Base-by-base conservation (phyloP, 2,113 vertebrate species). In the Hippopotamus amphibius region DNA sequence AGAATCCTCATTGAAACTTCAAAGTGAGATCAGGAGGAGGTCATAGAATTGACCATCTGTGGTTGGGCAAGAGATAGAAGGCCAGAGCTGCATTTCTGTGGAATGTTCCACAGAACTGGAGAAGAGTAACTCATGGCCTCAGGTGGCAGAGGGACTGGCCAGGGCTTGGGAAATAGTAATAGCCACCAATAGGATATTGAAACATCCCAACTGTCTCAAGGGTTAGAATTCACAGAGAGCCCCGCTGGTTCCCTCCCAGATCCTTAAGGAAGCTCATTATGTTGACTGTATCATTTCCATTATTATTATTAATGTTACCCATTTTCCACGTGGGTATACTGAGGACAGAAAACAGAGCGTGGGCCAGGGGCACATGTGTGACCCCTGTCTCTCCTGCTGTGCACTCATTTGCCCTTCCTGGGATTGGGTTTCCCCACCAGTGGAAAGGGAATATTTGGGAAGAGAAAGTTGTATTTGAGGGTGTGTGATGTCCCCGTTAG, bases 311-410 rank as follows among this genome's bases (percentile, higher is more conserved):
- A 3, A 30, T 11, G 21, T 63, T 57, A 55, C 22, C 11, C 14
- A 17, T 43, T 90, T 61, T 57, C 26, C 16, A 37, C 48, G 13
- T 59, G 46, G 12, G 6, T 37, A 12, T 13, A 9, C 5, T 3
- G n/a, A 82, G 53, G 17, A 17, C 10, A 50, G 33, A 16, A 50
- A 37, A 69, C 26, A 82, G 68, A 83, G 15, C 10, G 21, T 72
- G 59, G 41, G 2, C 19, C 10, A 66, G 30, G 33, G 30, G 2
- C 11, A 13, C 1, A 26, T 0, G 4, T 0, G 3, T 3, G 37
- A 13, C 15, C 26, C 48, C 50, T 11, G 9, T 43, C 21, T 87
- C 9, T 68, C 37, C 50, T 90, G 8, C 21, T 57, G 28, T 66
- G 24, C 1, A 0, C 5, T 59, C 48, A 81, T 30, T 50, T 43